Evolutionary conservation across 2,888 invertebrate species (phyloP), one percentile per base, ranked within the genome.

Genomic region (Bibio marci): DNA sequence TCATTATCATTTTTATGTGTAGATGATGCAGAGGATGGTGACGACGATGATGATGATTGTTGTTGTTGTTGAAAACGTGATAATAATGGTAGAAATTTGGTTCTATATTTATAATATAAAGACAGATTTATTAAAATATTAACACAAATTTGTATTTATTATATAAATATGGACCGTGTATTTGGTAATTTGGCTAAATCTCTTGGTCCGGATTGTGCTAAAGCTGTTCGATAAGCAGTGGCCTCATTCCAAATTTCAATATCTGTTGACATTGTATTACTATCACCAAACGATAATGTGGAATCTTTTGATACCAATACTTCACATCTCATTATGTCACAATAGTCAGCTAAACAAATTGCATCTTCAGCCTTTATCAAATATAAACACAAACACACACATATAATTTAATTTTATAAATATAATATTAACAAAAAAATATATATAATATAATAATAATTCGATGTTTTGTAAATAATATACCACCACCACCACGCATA

Each of bases 271-370:
- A 76, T 70, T 15, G 71, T 69, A 45, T 68, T 72, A 33, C 72
- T 70, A 51, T 74, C 74, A 44, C 75, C 76, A 46, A 73, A 67
- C 51, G 73, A 60, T 30, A 67, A 52, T 44, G 63, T 69, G 37
- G 67, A 65, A 44, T 81, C 80, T 55, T 81, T 77, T 43, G 78
- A 76, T 47, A 77, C 70, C 49, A 88, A 66, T 38, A 91, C 86
- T 58, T 90, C 87, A 62, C 92, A 92, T 49, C 92, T 75, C 80
- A 92, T 88, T 51, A 92, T 85, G 65, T 92, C 91, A 69, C 92
- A 94, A 65, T 82, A 91, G 62, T 91, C 88, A 38, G 90, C 87
- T 52, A 91, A 70, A 62, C 92, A 92, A 52, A 91, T 81, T 44
- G 87, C 80, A 62, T 90, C 88, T 64, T 88, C 86, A 40, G 80